Evolutionary conservation across 2,797 vertebrate genomes (phyloP).

Genomic region (Myotis vivesi): DNA sequence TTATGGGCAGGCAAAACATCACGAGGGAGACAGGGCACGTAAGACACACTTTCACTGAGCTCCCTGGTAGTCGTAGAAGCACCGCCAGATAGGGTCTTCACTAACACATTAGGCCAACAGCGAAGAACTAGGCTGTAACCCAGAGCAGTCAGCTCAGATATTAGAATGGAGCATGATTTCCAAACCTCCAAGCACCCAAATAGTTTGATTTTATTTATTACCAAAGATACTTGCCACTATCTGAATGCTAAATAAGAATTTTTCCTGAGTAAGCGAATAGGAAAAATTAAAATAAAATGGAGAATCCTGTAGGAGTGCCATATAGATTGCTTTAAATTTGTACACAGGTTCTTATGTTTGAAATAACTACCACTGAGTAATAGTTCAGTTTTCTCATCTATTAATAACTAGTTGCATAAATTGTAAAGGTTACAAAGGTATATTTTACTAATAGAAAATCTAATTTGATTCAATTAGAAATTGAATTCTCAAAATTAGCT

Average conservation of each 20-base stretch:
- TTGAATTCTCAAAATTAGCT: conserved; percentile 45
- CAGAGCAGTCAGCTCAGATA: not conserved
- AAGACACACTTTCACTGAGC: not conserved
- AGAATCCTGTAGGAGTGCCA: not conserved
- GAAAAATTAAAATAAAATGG: conserved; percentile 18
- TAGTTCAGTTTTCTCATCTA: not conserved
- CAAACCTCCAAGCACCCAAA: not conserved
- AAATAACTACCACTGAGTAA: not conserved
- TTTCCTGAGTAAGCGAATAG: not conserved
- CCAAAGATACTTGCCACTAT: not conserved
- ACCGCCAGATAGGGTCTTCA: not conserved
- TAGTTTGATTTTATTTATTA: conserved; percentile 28
- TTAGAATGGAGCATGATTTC: not conserved
- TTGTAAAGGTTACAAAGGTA: conserved; percentile 41
- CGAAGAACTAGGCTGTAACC: not conserved
- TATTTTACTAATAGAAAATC: conserved; percentile 37
- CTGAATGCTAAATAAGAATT: not conserved
- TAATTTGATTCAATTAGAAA: conserved; percentile 53
- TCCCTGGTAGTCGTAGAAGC: not conserved
- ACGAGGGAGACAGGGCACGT: not conserved
- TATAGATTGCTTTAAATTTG: not conserved
- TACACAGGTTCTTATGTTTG: not conserved
- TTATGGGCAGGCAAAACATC: not conserved
- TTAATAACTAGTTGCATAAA: not conserved
- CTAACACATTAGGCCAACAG: not conserved